Evolutionary conservation across 2,888 invertebrate species (phyloP).

Genomic region (Nebria salina): DNA sequence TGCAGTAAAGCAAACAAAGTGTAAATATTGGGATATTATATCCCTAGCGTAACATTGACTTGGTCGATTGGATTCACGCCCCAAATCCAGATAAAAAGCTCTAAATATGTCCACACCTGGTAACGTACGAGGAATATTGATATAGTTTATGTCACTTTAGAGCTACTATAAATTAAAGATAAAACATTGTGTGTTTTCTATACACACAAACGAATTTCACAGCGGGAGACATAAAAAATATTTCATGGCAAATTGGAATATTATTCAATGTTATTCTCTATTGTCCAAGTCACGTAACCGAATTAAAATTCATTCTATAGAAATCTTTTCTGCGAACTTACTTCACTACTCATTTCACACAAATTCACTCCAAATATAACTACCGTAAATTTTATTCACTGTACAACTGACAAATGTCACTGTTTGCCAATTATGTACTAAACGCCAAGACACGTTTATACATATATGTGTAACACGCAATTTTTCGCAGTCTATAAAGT

Average conservation of each 20-base stretch:
- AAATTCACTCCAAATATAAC: background rate
- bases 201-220: background rate
- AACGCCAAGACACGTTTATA: background rate
- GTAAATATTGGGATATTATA: background rate
- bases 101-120: constrained; percentile 43
- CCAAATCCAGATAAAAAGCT: constrained; percentile 21
- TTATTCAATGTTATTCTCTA: background rate
- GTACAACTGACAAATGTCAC: background rate
- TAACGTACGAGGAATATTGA: background rate
- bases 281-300: background rate
- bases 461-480: constrained; percentile 2
- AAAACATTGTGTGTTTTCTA: background rate
- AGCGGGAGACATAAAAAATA: background rate
- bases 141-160: constrained; percentile 17
- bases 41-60: background rate
- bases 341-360: background rate
- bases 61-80: constrained; percentile 12
- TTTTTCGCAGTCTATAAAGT: constrained; percentile 20
- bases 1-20: background rate
- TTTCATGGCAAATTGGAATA: background rate
- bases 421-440: background rate
- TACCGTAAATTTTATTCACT: too few relatives aligned
- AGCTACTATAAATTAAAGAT: background rate
- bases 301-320: background rate
- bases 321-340: background rate